Percentiles rank a stretch among this genome's conserved stretches.
Conservation (phyloP, 2,113 vertebrate species). For the Myrmecobius fasciatus region DNA sequence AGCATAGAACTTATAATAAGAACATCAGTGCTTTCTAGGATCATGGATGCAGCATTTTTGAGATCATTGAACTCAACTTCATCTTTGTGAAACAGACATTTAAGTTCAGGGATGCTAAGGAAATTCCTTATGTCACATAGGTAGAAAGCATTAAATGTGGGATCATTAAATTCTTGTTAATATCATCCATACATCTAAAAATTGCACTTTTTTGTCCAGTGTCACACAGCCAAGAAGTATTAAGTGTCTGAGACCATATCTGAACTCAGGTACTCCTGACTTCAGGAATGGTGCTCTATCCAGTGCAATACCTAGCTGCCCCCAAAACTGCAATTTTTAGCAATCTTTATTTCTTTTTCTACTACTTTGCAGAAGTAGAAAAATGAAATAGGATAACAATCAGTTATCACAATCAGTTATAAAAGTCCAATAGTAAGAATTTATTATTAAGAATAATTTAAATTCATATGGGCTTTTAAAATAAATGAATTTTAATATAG, state of each 20-base stretch:
- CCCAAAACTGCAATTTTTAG: neutral
- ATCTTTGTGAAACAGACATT: slow-evolving; percentile 28
- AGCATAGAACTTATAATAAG: neutral
- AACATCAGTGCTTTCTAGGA: neutral
- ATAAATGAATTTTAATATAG: neutral
- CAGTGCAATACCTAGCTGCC: no score
- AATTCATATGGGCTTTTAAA: neutral
- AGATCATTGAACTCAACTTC: neutral
- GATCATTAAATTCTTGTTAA: neutral
- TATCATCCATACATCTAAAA: neutral
- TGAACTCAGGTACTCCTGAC: no score
- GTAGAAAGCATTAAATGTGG: slow-evolving; percentile 3
- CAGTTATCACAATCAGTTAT: neutral
- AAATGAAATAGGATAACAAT: neutral
- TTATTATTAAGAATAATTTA: neutral
- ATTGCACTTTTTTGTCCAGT: neutral
- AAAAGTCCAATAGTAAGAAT: neutral
- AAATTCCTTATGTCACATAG: slow-evolving; percentile 27
- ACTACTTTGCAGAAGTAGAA: neutral
- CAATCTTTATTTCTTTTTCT: neutral
- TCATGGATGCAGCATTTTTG: neutral
- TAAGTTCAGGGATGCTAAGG: slow-evolving; percentile 2
- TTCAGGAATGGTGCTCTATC: no score
- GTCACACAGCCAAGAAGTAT: no score
- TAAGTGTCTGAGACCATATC: no score